These are phyloP conservation scores for Stomatorhinus walkeri DNA, from an alignment of 2,797 vertebrate genomes.

Conservation along the genomic window DNA sequence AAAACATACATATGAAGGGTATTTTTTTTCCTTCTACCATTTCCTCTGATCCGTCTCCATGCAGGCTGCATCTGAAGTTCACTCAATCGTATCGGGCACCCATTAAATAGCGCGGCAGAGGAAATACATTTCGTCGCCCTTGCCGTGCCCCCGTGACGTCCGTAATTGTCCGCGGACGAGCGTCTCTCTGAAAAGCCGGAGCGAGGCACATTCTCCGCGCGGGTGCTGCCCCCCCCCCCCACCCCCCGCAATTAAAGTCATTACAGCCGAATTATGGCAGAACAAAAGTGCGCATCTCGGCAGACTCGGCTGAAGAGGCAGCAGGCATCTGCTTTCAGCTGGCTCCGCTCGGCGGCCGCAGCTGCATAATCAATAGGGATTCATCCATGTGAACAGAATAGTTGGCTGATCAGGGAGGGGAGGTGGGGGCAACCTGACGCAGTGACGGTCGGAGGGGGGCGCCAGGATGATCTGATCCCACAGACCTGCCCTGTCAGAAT, in stretches of 20 bases:
- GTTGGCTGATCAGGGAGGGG: not conserved
- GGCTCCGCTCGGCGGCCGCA: not conserved
- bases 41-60: not conserved
- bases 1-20: not conserved
- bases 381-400: not conserved
- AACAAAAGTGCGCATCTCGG: not conserved
- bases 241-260: conserved; percentile 11
- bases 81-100: not conserved
- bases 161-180: not conserved
- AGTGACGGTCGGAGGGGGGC: not conserved
- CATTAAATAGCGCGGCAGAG: not conserved
- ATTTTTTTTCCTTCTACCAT: not conserved
- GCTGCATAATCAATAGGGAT: conserved; percentile 13
- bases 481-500: not conserved
- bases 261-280: not conserved
- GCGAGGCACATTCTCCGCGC: not conserved
- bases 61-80: conserved; percentile 3
- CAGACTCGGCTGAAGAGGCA: not conserved
- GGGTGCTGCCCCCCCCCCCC: not conserved
- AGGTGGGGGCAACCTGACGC: not conserved
- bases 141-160: not conserved
- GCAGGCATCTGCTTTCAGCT: not conserved
- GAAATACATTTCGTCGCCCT: not conserved
- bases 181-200: not conserved
- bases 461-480: not conserved